Percentiles rank a stretch among this genome's conserved stretches.
Conservation (phyloP, 2,113 vertebrate species). For the Anolis carolinensis region DNA sequence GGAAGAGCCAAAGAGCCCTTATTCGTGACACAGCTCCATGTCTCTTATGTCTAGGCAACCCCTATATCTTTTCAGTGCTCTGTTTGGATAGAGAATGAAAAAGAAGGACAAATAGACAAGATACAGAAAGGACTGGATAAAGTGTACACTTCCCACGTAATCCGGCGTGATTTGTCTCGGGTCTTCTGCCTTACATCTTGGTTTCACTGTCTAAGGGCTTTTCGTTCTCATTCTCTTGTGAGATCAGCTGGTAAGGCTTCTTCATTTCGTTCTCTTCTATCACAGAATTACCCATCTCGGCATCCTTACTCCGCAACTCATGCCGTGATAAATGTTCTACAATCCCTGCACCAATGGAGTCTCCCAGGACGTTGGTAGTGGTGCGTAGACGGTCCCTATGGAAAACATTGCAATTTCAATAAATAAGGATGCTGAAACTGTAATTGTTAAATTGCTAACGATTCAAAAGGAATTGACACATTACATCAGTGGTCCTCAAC, state of each 20-base stretch:
- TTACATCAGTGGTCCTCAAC: no score
- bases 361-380: slow-evolving; percentile 93
- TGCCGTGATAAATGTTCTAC: slow-evolving; percentile 93
- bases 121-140: slow-evolving; percentile 26
- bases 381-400: slow-evolving; percentile 93
- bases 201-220: slow-evolving; percentile 86
- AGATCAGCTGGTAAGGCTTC: slow-evolving; percentile 89
- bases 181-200: slow-evolving; percentile 85
- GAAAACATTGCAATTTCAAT: background rate
- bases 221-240: slow-evolving; percentile 86
- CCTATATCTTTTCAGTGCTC: slow-evolving; percentile 57
- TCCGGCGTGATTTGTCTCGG: slow-evolving; percentile 35
- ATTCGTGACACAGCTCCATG: background rate
- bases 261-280: slow-evolving; percentile 92
- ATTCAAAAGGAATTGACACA: background rate
- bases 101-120: slow-evolving; percentile 44
- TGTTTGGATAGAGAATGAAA: slow-evolving; percentile 40
- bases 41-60: slow-evolving; percentile 43
- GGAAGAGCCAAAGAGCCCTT: background rate
- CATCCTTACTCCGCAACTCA: slow-evolving; percentile 84
- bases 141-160: slow-evolving; percentile 36
- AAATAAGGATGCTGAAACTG: background rate
- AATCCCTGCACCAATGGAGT: slow-evolving; percentile 94
- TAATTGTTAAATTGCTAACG: background rate
- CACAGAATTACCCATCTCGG: slow-evolving; percentile 88